Evolutionary conservation across 2,888 invertebrate genomes (phyloP).

Genomic region (Noctuana brunneofusca): DNA sequence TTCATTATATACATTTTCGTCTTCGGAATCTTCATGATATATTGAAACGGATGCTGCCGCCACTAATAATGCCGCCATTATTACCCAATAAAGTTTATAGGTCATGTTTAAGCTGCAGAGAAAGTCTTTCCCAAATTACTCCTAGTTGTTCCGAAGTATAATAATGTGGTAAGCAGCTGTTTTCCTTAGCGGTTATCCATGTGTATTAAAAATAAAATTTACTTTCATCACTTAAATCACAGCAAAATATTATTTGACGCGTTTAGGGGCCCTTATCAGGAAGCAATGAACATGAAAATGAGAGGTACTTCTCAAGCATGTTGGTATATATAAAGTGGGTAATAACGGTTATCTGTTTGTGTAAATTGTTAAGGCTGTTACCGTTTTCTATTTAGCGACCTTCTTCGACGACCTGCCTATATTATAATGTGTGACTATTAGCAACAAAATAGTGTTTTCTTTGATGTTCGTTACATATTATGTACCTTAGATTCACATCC

Average conservation of each 20-base stretch:
- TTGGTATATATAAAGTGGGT: slow-evolving; percentile 66
- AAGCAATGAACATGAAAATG: slow-evolving; percentile 53
- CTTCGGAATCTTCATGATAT: slow-evolving; percentile 43
- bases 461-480: too few species aligned
- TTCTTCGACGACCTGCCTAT: slow-evolving; percentile 41
- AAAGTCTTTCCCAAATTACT: background rate
- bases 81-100: slow-evolving; percentile 50
- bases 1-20: slow-evolving; percentile 39
- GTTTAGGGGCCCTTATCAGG: slow-evolving; percentile 12
- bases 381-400: slow-evolving; percentile 73
- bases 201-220: background rate
- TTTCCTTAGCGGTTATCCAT: too few species aligned
- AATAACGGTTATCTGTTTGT: slow-evolving; percentile 74
- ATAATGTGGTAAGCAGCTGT: background rate
- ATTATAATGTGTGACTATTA: slow-evolving; percentile 43
- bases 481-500: too few species aligned
- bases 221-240: slow-evolving; percentile 23
- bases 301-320: slow-evolving; percentile 49
- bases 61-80: slow-evolving; percentile 48
- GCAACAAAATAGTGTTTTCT: slow-evolving; percentile 15
- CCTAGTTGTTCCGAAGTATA: background rate
- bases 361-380: slow-evolving; percentile 64
- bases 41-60: slow-evolving; percentile 54
- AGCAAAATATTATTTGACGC: slow-evolving; percentile 25
- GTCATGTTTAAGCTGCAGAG: slow-evolving; percentile 49